These are phyloP conservation scores for Pyrochroa serraticornis DNA, from an alignment of 2,888 invertebrate genomes.

Conservation along the genomic window DNA sequence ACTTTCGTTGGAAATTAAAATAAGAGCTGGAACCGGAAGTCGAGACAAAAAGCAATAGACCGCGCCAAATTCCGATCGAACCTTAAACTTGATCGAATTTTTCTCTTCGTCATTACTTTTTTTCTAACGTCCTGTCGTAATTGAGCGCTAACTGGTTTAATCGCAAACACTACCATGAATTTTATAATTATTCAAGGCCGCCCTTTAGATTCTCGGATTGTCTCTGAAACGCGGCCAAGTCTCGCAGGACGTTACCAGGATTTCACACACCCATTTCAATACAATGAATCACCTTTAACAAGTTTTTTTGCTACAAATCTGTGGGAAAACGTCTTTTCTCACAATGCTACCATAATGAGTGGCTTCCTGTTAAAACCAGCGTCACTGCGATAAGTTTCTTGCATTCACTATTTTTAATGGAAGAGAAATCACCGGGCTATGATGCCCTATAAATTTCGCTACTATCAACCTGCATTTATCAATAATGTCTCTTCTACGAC, in stretches of 20 bases:
- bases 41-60: not conserved
- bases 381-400: not conserved
- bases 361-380: conserved; percentile 9
- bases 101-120: not conserved
- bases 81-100: not conserved
- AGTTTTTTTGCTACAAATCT: conserved; percentile 2
- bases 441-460: conserved; percentile 13
- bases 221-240: not conserved
- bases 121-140: conserved; percentile 5
- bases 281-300: conserved; percentile 7
- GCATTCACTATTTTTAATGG: too few relatives aligned
- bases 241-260: conserved; percentile 2
- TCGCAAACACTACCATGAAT: not conserved
- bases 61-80: not conserved
- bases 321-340: conserved; percentile 11
- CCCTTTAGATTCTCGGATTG: not conserved
- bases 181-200: conserved; percentile 14
- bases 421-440: conserved; percentile 6
- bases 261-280: conserved; percentile 12
- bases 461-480: conserved; percentile 6
- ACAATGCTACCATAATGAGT: conserved; percentile 4
- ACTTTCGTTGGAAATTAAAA: not conserved
- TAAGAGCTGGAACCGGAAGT: too few relatives aligned
- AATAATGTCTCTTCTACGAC: conserved; percentile 11
- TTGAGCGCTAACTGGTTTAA: conserved; percentile 5